Percentiles rank a stretch among this genome's conserved stretches.
Evolutionary conservation across 2,113 vertebrate genomes (phyloP).

Genomic region (Tringa solitaria): DNA sequence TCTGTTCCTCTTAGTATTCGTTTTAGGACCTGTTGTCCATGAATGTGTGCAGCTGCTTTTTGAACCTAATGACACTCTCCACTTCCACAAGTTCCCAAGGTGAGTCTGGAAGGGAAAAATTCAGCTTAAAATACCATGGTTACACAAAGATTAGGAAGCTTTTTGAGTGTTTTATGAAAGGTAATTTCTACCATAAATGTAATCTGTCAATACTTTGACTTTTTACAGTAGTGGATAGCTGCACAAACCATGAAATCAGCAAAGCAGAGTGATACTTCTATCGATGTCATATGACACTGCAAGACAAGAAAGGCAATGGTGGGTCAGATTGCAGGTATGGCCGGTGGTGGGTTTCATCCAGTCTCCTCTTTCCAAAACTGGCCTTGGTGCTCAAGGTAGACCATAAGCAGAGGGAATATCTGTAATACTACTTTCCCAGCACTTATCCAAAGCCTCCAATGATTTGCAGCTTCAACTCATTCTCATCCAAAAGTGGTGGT

Average conservation of each 20-base stretch:
- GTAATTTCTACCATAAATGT: neutral
- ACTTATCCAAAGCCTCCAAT: neutral
- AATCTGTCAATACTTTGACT: neutral
- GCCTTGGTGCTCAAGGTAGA: neutral
- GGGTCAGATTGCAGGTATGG: neutral
- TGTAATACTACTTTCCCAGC: neutral
- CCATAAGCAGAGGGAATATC: neutral
- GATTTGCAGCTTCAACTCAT: neutral
- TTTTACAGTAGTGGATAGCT: neutral
- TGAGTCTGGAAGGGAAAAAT: neutral
- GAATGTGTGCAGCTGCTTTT: neutral
- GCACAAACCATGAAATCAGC: neutral
- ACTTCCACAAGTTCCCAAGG: neutral
- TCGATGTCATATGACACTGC: neutral
- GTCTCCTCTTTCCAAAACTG: neutral
- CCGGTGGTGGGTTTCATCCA: neutral
- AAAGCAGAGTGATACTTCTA: neutral
- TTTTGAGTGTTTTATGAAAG: neutral
- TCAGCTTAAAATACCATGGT: neutral
- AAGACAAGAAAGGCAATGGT: neutral
- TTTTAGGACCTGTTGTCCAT: neutral
- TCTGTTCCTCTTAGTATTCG: neutral
- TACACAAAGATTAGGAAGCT: neutral
- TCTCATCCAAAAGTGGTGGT: neutral
- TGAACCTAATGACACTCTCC: neutral